Conservation (phyloP, 2,113 vertebrate species). For the Sapayoa aenigma region DNA sequence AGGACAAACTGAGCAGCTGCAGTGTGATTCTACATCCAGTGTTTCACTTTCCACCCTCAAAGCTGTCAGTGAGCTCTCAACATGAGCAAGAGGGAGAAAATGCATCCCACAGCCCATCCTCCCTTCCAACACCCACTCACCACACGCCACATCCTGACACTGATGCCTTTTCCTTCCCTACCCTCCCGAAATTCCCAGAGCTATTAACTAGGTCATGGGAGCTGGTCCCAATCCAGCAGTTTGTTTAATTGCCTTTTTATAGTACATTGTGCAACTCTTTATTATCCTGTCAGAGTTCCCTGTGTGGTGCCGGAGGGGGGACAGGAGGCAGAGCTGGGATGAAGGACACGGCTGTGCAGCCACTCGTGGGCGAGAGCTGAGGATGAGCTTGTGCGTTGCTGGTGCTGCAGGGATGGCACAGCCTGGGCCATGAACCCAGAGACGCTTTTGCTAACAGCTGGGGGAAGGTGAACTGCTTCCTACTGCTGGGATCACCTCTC, state of each 20-base stretch:
- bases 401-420: neutral
- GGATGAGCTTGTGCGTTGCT: neutral
- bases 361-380: neutral
- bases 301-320: neutral
- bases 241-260: constrained; percentile 84
- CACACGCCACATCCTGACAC: neutral
- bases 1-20: neutral
- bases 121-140: neutral
- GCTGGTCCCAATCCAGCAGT: constrained; percentile 77
- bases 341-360: neutral
- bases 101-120: neutral
- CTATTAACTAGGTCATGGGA: constrained; percentile 79
- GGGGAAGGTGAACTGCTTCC: neutral
- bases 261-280: constrained; percentile 73
- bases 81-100: neutral
- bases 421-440: neutral
- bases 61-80: neutral
- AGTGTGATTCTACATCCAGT: rapidly evolving
- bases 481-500: neutral
- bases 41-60: rapidly evolving
- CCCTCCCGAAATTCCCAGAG: constrained; percentile 52
- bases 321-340: neutral
- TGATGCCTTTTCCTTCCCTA: neutral
- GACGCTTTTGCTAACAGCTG: neutral
- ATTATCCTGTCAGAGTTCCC: constrained; percentile 79